phyloP scores from a whole-genome alignment of 2,113 vertebrate species.

The Plectropomus leopardus region DNA sequence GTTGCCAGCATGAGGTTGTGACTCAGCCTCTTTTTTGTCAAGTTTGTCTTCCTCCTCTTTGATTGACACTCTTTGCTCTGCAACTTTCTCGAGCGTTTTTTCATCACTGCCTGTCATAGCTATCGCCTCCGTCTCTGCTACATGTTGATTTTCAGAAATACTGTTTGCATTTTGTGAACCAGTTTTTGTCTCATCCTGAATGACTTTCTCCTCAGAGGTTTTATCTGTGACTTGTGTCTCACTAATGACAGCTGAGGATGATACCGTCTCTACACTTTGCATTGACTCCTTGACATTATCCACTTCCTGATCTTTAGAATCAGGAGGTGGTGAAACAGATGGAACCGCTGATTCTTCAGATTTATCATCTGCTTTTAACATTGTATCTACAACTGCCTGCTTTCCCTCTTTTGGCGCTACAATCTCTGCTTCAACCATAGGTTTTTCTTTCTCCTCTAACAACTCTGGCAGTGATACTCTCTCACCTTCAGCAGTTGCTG shows the following conservation, averaged over 20 bases:
- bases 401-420: constrained; percentile 11
- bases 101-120: constrained; percentile 26
- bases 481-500: constrained; percentile 6
- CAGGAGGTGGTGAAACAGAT: constrained; percentile 6
- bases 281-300: constrained; percentile 26
- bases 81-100: constrained; percentile 17
- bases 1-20: constrained; percentile 51
- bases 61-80: constrained; percentile 48
- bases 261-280: constrained; percentile 30
- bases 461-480: constrained; percentile 30
- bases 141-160: constrained; percentile 48
- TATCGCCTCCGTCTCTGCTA: constrained; percentile 14
- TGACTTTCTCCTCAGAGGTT: constrained; percentile 20
- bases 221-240: constrained; percentile 40
- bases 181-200: constrained; percentile 22
- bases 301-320: constrained; percentile 44
- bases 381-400: constrained; percentile 7
- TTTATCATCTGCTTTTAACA: constrained; percentile 31
- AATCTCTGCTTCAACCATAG: background rate
- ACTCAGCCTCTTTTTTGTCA: constrained; percentile 52
- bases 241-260: constrained; percentile 33
- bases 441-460: constrained; percentile 26
- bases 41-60: constrained; percentile 50
- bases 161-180: constrained; percentile 27
- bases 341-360: constrained; percentile 17